A percentile compares a stretch with the other conserved stretches of the same genome.
Evolutionary conservation across 2,888 invertebrate species (phyloP).

Genomic region (Elmis aenea): DNA sequence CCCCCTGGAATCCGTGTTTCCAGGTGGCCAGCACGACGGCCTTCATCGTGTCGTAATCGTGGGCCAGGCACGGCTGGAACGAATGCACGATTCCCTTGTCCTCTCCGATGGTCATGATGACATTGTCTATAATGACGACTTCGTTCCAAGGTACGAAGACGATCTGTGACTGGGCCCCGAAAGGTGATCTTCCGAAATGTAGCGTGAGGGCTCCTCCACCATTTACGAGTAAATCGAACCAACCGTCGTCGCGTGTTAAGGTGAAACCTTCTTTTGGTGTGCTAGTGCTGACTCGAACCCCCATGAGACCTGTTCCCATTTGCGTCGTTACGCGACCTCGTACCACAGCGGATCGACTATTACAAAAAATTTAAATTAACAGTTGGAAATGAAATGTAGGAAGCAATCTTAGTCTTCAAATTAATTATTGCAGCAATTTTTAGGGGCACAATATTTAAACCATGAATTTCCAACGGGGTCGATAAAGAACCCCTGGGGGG

Average conservation of each 20-base stretch:
- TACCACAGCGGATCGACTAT: conserved; percentile 94
- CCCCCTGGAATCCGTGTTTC: conserved; percentile 93
- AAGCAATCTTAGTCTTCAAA: too few relatives aligned
- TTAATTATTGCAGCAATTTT: too few relatives aligned
- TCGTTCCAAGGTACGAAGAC: conserved; percentile 97
- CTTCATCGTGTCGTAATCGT: conserved; percentile 90
- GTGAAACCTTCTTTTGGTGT: conserved; percentile 96
- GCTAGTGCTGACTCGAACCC: conserved; percentile 91
- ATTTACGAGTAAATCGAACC: conserved; percentile 98
- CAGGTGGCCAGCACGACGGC: conserved; percentile 90
- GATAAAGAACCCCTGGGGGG: too few relatives aligned
- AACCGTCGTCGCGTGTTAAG: conserved; percentile 83
- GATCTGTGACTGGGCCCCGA: conserved; percentile 81
- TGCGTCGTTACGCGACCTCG: conserved; percentile 90
- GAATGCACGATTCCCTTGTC: conserved; percentile 63
- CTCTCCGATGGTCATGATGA: conserved; percentile 77
- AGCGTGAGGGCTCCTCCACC: conserved; percentile 97
- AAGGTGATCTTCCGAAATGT: conserved; percentile 89
- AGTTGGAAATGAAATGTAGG: too few relatives aligned
- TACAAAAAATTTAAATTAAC: conserved; percentile 31
- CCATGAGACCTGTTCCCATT: conserved; percentile 89
- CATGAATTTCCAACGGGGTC: too few relatives aligned
- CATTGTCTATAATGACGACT: conserved; percentile 91
- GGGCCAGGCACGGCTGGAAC: conserved; percentile 77
- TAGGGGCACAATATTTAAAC: too few relatives aligned